phyloP scores from a whole-genome alignment of 2,797 vertebrate genomes.

The Lepus oiostolus region DNA sequence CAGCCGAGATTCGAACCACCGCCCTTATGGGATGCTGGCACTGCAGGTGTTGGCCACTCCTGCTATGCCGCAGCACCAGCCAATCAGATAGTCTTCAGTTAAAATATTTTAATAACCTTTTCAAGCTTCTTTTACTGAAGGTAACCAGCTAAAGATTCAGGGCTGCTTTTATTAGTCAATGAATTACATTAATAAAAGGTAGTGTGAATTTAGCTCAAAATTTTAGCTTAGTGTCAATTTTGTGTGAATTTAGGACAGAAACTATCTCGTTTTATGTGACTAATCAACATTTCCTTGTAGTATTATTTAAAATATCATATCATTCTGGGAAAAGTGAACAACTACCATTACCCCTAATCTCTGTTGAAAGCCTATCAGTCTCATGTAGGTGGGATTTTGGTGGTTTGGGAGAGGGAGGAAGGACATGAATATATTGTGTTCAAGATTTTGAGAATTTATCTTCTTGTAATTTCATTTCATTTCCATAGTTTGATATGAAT shows the following conservation, averaged over 20 bases:
- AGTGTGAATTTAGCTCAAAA: not conserved
- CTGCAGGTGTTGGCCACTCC: too few relatives aligned
- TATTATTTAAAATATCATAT: not conserved
- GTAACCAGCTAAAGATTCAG: not conserved
- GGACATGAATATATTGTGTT: not conserved
- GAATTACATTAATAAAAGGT: not conserved
- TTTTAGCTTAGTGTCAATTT: too few relatives aligned
- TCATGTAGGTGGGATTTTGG: too few relatives aligned
- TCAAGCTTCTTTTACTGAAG: not conserved
- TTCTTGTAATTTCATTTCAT: not conserved
- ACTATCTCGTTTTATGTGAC: not conserved
- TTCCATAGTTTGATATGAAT: not conserved
- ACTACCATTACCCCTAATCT: not conserved
- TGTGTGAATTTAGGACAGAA: not conserved
- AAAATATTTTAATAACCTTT: not conserved
- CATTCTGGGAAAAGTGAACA: not conserved
- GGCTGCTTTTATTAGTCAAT: not conserved
- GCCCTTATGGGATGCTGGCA: too few relatives aligned
- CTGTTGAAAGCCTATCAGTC: not conserved
- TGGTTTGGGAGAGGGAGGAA: too few relatives aligned
- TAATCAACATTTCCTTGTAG: not conserved
- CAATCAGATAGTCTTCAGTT: too few relatives aligned
- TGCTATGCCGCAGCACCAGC: too few relatives aligned
- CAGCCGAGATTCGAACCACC: too few relatives aligned
- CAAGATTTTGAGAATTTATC: not conserved